Percentiles rank a stretch among this genome's conserved stretches.
These are phyloP conservation scores for Microtus californicus DNA, from an alignment of 2,797 vertebrate species.

Conservation along the genomic window DNA sequence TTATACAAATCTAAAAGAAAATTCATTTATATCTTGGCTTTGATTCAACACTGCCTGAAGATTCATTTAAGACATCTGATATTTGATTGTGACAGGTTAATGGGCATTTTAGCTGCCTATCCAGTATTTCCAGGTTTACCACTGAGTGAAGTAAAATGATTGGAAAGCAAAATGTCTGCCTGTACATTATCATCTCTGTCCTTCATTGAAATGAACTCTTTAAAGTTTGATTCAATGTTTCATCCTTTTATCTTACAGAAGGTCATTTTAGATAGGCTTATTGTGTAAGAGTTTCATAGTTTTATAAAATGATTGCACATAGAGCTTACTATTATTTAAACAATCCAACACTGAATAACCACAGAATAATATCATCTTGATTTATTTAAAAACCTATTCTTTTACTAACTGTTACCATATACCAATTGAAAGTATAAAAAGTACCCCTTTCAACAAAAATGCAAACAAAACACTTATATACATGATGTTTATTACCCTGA, in stretches of 20 bases:
- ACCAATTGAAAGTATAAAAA: neutral
- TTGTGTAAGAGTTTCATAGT: constrained; percentile 18
- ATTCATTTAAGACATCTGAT: constrained; percentile 68
- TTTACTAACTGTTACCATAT: neutral
- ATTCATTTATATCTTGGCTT: constrained; percentile 68
- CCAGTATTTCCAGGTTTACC: constrained; percentile 52
- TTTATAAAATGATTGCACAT: neutral
- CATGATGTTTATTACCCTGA: neutral
- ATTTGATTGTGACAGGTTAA: constrained; percentile 71
- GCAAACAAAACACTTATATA: neutral
- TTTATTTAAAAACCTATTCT: neutral
- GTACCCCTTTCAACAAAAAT: neutral
- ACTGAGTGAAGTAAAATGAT: constrained; percentile 61
- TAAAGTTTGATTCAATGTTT: constrained; percentile 58
- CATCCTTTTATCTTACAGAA: constrained; percentile 57
- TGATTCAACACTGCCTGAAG: constrained; percentile 58
- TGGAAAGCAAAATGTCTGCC: constrained; percentile 51
- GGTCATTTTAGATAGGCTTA: constrained; percentile 41
- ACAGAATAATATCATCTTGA: neutral
- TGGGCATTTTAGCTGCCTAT: constrained; percentile 52
- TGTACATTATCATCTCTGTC: constrained; percentile 19
- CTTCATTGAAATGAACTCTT: constrained; percentile 2
- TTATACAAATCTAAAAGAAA: constrained; percentile 61
- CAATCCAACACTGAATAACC: neutral
- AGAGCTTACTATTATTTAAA: neutral